Percentiles rank a stretch among this genome's conserved stretches.
phyloP scores from a whole-genome alignment of 2,888 invertebrate genomes.

The Hipparchia semele region DNA sequence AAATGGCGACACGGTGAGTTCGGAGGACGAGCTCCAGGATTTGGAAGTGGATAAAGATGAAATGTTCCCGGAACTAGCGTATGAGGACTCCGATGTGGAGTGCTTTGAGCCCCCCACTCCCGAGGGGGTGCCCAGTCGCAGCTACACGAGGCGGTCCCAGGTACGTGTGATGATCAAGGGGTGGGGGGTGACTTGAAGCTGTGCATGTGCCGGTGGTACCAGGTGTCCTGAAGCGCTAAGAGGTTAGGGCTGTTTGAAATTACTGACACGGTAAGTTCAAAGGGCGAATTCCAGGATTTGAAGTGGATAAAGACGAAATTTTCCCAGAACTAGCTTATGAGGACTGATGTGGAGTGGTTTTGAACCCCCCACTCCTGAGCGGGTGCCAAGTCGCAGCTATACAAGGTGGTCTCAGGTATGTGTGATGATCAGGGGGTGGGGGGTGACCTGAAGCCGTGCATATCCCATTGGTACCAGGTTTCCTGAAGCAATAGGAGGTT shows the following conservation, averaged over 20 bases:
- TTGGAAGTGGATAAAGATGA: conserved; percentile 59
- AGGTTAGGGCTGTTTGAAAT: conserved; percentile 50
- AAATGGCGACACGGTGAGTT: conserved; percentile 58
- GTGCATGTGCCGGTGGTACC: conserved; percentile 1
- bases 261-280: conserved; percentile 55
- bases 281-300: conserved; percentile 45
- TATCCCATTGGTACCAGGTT: neutral
- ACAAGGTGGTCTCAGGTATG: conserved; percentile 76
- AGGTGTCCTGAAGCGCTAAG: neutral
- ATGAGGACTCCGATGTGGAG: conserved; percentile 72
- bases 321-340: conserved; percentile 68
- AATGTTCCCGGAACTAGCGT: conserved; percentile 75
- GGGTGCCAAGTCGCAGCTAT: conserved; percentile 51
- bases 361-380: conserved; percentile 59
- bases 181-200: neutral
- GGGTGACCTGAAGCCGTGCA: neutral
- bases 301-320: too few relatives aligned
- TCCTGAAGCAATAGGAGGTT: neutral
- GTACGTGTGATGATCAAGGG: conserved; percentile 49
- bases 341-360: conserved; percentile 66
- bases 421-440: conserved; percentile 6
- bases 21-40: conserved; percentile 49
- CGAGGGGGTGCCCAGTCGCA: conserved; percentile 60
- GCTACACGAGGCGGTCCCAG: conserved; percentile 74
- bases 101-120: conserved; percentile 59